Percentiles rank a stretch among this genome's conserved stretches.
phyloP scores from a whole-genome alignment of 2,888 invertebrate species.

The Rhingia campestris region DNA sequence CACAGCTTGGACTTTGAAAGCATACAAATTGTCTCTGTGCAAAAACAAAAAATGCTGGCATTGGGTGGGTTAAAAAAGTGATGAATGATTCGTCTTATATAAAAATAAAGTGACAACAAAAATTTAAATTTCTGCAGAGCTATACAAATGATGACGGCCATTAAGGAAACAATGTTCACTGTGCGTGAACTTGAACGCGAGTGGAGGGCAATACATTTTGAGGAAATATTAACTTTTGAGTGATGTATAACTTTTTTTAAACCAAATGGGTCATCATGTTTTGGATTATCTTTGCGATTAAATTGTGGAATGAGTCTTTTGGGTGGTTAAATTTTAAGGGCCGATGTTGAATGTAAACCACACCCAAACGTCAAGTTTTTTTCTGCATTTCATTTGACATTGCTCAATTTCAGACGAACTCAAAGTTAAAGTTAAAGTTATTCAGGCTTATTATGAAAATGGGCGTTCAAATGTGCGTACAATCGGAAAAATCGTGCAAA shows the following conservation, averaged over 20 bases:
- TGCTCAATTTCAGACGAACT: too few species aligned
- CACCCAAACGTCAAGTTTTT: too few species aligned
- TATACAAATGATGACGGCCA: slow-evolving; percentile 5
- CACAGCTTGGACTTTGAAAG: slow-evolving; percentile 34
- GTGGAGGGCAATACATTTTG: slow-evolving; percentile 13
- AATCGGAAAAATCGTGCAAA: too few species aligned
- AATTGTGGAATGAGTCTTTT: too few species aligned
- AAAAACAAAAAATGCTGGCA: slow-evolving; percentile 6
- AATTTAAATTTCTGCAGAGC: neutral
- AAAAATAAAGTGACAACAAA: slow-evolving; percentile 4
- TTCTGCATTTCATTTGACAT: too few species aligned
- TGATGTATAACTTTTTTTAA: slow-evolving; percentile 3
- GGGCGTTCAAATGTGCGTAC: too few species aligned
- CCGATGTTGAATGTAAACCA: too few species aligned
- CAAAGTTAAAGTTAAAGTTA: too few species aligned
- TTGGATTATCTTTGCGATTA: neutral
- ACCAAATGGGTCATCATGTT: neutral
- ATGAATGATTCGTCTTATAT: slow-evolving; percentile 2
- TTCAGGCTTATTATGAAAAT: too few species aligned
- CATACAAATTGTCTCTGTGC: neutral
- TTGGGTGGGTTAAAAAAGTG: slow-evolving; percentile 22
- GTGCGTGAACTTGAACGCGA: slow-evolving; percentile 60
- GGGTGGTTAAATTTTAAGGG: too few species aligned
- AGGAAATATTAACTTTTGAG: slow-evolving; percentile 22
- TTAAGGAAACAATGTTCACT: slow-evolving; percentile 30